phyloP scores from a whole-genome alignment of 2,888 invertebrate genomes.

The Pyrocoelia pectoralis region DNA sequence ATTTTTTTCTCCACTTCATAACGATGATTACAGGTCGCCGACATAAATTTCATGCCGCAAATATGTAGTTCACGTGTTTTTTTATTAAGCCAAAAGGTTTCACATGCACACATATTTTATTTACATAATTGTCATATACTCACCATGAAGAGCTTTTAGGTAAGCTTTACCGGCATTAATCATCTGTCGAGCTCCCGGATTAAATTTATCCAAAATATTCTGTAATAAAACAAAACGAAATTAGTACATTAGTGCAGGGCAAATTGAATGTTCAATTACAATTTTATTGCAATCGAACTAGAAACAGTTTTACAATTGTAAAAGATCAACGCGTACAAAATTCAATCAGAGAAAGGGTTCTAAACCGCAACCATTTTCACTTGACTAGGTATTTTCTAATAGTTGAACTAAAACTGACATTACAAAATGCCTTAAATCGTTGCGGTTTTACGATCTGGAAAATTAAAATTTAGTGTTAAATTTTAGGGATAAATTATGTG shows the following conservation, averaged over 20 bases:
- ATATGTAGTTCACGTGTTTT: slow-evolving; percentile 12
- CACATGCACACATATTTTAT: background rate
- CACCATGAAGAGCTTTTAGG: slow-evolving; percentile 93
- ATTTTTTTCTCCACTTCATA: background rate
- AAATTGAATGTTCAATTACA: background rate
- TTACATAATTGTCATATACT: slow-evolving; percentile 60
- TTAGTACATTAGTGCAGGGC: slow-evolving; percentile 2
- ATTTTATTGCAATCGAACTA: background rate
- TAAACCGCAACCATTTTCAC: background rate
- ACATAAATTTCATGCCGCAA: background rate
- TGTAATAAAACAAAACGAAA: slow-evolving; percentile 67
- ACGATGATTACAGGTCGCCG: background rate
- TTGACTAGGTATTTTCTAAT: background rate
- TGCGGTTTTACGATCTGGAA: background rate
- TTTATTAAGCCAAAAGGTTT: no score
- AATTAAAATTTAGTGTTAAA: background rate
- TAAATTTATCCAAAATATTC: slow-evolving; percentile 97
- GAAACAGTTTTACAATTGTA: slow-evolving; percentile 17
- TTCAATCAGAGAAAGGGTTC: background rate
- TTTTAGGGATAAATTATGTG: background rate
- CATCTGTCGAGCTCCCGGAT: slow-evolving; percentile 92
- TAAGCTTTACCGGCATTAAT: slow-evolving; percentile 94
- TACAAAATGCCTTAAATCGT: slow-evolving; percentile 1
- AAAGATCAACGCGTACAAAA: background rate
- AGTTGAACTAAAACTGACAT: background rate